Percentiles rank a stretch among this genome's conserved stretches.
Evolutionary conservation across 2,797 vertebrate genomes (phyloP).

Genomic region (Anguilla obscura): DNA sequence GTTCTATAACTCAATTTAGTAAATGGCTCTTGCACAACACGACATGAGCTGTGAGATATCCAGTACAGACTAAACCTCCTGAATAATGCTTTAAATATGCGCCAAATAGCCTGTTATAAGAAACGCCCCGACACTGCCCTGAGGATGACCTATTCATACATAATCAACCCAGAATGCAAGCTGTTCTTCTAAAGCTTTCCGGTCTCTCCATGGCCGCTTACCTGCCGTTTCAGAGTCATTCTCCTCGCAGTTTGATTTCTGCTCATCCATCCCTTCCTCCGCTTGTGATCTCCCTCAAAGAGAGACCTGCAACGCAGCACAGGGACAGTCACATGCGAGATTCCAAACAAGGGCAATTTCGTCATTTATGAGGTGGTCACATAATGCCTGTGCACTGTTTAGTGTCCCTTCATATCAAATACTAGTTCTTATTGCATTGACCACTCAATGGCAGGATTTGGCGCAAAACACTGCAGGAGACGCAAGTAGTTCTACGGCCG

Average conservation of each 20-base stretch:
- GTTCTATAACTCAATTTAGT: no score
- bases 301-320: constrained; percentile 78
- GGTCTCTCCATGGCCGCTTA: constrained; percentile 51
- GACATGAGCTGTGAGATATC: not conserved
- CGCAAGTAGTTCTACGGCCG: not conserved
- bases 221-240: constrained; percentile 91
- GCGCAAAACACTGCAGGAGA: not conserved
- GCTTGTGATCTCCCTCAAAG: constrained; percentile 82
- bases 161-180: no score
- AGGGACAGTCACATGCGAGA: constrained; percentile 23
- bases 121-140: not conserved
- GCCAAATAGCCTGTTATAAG: not conserved
- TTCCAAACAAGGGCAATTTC: not conserved
- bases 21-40: no score
- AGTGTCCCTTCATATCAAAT: not conserved
- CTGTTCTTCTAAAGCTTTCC: not conserved
- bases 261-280: constrained; percentile 93
- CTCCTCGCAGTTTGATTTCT: constrained; percentile 93
- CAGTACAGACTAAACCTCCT: not conserved
- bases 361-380: not conserved
- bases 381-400: not conserved
- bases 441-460: not conserved
- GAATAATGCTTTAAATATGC: not conserved
- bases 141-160: not conserved
- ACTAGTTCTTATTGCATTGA: not conserved